phyloP scores from a whole-genome alignment of 2,113 vertebrate species.

The Stegastes partitus region DNA sequence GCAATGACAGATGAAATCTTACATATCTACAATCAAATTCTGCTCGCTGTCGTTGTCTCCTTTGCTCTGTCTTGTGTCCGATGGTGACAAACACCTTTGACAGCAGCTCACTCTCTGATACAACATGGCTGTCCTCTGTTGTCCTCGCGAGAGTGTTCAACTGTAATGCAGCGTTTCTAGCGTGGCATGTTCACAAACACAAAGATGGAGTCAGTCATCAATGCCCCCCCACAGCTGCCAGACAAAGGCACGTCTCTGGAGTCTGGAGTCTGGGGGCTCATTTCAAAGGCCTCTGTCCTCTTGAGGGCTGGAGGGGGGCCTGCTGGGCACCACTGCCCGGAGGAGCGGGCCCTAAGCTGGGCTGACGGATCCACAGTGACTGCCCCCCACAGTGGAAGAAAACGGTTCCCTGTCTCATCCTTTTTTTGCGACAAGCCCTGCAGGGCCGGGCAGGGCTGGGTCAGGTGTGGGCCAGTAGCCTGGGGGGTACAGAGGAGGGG shows the following conservation, averaged over 20 bases:
- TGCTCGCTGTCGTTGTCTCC: neutral
- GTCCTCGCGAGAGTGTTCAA: conserved; percentile 46
- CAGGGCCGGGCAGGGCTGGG: conserved; percentile 70
- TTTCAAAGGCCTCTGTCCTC: conserved; percentile 77
- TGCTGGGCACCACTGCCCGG: conserved; percentile 76
- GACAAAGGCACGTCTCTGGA: conserved; percentile 75
- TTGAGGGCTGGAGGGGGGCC: conserved; percentile 63
- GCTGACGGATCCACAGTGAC: conserved; percentile 80
- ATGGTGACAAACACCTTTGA: conserved; percentile 39
- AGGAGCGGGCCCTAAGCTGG: conserved; percentile 78
- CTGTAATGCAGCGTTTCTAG: conserved; percentile 64
- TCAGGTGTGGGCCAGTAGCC: conserved; percentile 81
- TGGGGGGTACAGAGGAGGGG: conserved; percentile 57
- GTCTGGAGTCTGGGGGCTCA: conserved; percentile 71
- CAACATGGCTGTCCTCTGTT: conserved; percentile 57
- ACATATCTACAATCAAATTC: conserved; percentile 3
- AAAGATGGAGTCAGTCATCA: conserved; percentile 81
- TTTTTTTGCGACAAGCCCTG: conserved; percentile 57
- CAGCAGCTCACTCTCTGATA: conserved; percentile 62
- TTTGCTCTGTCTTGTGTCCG: neutral
- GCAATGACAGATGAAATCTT: neutral
- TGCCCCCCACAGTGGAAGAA: conserved; percentile 75
- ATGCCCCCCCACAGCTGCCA: conserved; percentile 61
- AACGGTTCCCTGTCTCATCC: conserved; percentile 65
- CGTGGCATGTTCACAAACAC: conserved; percentile 76